These are phyloP conservation scores for Melanotus villosus DNA, from an alignment of 2,888 invertebrate genomes.

Conservation along the genomic window DNA sequence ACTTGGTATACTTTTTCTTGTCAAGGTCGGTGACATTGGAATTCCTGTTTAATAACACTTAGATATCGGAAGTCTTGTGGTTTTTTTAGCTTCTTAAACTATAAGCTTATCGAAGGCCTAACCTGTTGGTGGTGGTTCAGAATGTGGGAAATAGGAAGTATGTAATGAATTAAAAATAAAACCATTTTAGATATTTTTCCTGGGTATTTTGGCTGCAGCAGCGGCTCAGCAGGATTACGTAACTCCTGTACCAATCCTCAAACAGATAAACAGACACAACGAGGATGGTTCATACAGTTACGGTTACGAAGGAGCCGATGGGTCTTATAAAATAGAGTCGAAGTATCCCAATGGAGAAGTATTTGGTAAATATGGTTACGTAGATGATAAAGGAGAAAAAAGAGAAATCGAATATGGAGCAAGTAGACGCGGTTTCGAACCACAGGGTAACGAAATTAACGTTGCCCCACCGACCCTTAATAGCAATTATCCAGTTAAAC, in stretches of 20 bases:
- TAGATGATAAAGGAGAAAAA: conserved; percentile 82
- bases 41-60: neutral
- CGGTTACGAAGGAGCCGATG: conserved; percentile 90
- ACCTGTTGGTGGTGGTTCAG: too few species aligned
- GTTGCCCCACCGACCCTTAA: conserved; percentile 85
- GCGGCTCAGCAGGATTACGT: conserved; percentile 70
- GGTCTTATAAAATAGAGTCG: conserved; percentile 90
- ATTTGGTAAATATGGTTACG: conserved; percentile 91
- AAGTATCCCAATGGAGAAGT: conserved; percentile 88
- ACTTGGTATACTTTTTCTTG: neutral
- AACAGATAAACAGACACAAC: conserved; percentile 88
- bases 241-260: conserved; percentile 85
- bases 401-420: conserved; percentile 91
- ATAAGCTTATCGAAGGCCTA: too few species aligned
- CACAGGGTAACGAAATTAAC: conserved; percentile 82
- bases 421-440: conserved; percentile 85
- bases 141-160: too few species aligned
- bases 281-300: conserved; percentile 92
- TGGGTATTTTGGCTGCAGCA: conserved; percentile 54
- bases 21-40: conserved; percentile 8
- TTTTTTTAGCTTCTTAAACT: too few species aligned
- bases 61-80: neutral
- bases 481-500: conserved; percentile 66
- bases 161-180: neutral
- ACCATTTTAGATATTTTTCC: conserved; percentile 62